A percentile compares a stretch with the other conserved stretches of the same genome.
phyloP scores from a whole-genome alignment of 2,888 invertebrate genomes.

The Spicauda simplicius region DNA sequence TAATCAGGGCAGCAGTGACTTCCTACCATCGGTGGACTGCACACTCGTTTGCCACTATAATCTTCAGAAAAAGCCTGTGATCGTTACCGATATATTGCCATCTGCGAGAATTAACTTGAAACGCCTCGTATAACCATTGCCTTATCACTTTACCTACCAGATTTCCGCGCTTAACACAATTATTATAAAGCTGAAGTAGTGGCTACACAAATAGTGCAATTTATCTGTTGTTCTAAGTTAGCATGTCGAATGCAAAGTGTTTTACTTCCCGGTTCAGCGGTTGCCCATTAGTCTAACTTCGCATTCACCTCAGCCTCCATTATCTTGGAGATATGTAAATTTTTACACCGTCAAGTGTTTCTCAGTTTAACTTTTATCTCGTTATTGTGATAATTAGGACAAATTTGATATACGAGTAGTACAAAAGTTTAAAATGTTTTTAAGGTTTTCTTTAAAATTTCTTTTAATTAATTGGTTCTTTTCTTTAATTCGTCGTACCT shows the following conservation, averaged over 20 bases:
- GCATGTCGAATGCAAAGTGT: constrained; percentile 13
- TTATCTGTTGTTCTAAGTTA: constrained; percentile 16
- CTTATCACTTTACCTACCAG: too few relatives aligned
- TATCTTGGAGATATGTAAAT: constrained; percentile 24
- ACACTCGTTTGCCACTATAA: too few relatives aligned
- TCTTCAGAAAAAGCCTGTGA: too few relatives aligned
- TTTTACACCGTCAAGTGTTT: constrained; percentile 27
- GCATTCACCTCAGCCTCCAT: constrained; percentile 25
- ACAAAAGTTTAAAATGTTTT: not conserved
- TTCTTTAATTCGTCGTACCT: too few relatives aligned
- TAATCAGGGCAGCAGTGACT: too few relatives aligned
- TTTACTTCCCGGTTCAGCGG: constrained; percentile 22
- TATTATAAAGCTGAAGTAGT: not conserved
- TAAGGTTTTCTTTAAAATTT: too few relatives aligned
- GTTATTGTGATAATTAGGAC: constrained; percentile 19
- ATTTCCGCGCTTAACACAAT: too few relatives aligned
- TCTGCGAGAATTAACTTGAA: too few relatives aligned
- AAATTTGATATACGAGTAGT: constrained; percentile 12
- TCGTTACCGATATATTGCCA: too few relatives aligned
- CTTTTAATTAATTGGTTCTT: too few relatives aligned
- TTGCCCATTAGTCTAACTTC: constrained; percentile 22
- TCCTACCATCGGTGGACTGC: too few relatives aligned
- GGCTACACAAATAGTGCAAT: not conserved
- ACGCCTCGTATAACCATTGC: too few relatives aligned
- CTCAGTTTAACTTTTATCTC: constrained; percentile 5